A percentile compares a stretch with the other conserved stretches of the same genome.
phyloP scores from a whole-genome alignment of 2,797 vertebrate species.

The Clangula hyemalis region DNA sequence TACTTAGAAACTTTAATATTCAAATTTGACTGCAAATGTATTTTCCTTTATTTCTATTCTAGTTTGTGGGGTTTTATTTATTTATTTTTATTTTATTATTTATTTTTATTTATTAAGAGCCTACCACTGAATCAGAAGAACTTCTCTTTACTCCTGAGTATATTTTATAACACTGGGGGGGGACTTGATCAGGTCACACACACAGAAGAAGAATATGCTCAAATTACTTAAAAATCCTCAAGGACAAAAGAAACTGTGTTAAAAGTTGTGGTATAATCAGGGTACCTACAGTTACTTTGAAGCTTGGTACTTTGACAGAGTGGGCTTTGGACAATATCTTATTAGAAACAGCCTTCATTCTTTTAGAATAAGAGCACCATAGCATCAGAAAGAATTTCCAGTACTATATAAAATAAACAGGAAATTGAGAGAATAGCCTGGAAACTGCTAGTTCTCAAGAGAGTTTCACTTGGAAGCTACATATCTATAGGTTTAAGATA shows the following conservation, averaged over 20 bases:
- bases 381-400: background rate
- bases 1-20: background rate
- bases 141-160: background rate
- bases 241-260: background rate
- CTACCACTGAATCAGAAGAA: background rate
- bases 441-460: background rate
- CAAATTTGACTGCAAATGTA: background rate
- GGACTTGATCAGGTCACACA: background rate
- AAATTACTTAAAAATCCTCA: background rate
- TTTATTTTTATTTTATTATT: background rate
- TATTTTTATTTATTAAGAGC: background rate
- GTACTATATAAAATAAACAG: background rate
- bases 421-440: background rate
- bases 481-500: background rate
- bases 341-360: background rate
- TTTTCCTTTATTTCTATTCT: background rate
- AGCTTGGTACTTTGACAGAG: rapidly evolving
- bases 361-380: background rate
- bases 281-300: background rate
- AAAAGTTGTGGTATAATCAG: background rate
- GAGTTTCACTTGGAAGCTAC: background rate
- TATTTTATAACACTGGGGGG: background rate
- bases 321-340: background rate
- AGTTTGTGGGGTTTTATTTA: background rate
- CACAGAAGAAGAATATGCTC: background rate